These are phyloP conservation scores for Alloplasta piceator DNA, from an alignment of 2,888 invertebrate species.

Conservation along the genomic window DNA sequence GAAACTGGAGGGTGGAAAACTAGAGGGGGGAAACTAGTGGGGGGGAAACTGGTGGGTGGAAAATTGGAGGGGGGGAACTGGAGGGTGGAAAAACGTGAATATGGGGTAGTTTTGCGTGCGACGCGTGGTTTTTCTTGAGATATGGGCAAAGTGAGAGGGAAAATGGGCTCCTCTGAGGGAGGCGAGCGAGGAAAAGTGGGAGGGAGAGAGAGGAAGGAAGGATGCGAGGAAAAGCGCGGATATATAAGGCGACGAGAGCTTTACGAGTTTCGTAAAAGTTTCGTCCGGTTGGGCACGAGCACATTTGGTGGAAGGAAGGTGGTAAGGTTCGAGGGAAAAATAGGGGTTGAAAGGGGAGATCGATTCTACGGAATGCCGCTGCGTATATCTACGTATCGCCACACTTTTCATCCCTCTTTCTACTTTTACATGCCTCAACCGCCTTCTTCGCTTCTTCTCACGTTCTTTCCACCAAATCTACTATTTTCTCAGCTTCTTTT, in stretches of 20 bases:
- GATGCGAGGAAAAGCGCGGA: conserved; percentile 33
- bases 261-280: conserved; percentile 67
- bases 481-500: conserved; percentile 22
- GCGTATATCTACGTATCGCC: conserved; percentile 66
- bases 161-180: conserved; percentile 7
- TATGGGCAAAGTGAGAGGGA: conserved; percentile 17
- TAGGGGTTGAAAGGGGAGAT: conserved; percentile 21
- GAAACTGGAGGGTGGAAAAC: too few species aligned
- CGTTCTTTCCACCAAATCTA: conserved; percentile 23
- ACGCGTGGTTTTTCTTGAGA: conserved; percentile 44
- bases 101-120: conserved; percentile 35
- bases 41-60: conserved; percentile 14
- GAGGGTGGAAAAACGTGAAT: conserved; percentile 6
- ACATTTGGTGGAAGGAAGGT: conserved; percentile 48
- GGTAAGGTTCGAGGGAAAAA: neutral
- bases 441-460: conserved; percentile 22
- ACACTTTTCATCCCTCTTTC: conserved; percentile 33
- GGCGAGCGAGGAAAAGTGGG: conserved; percentile 24
- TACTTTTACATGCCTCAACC: conserved; percentile 27
- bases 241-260: conserved; percentile 53
- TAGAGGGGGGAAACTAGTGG: conserved; percentile 17
- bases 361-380: conserved; percentile 56
- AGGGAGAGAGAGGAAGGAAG: conserved; percentile 47
- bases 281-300: conserved; percentile 52
- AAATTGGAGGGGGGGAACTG: too few species aligned